A percentile compares a stretch with the other conserved stretches of the same genome.
Evolutionary conservation across 2,113 vertebrate genomes (phyloP).

Genomic region (Orthonyx spaldingii): DNA sequence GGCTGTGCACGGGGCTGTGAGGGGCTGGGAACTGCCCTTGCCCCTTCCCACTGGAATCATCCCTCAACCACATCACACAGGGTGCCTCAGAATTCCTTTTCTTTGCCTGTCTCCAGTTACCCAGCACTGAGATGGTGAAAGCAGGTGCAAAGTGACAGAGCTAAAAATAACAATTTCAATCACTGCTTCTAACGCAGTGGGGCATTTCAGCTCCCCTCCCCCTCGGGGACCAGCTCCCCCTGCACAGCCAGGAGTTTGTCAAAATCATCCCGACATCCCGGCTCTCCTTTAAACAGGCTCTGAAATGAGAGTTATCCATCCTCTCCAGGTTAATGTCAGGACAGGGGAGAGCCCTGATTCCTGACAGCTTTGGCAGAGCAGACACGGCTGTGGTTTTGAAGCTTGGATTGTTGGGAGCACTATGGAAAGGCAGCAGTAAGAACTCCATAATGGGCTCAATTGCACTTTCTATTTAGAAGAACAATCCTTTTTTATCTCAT

Average conservation of each 20-base stretch:
- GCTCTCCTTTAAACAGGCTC: neutral
- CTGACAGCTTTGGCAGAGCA: rapidly evolving
- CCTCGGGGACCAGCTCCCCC: neutral
- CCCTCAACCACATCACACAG: rapidly evolving
- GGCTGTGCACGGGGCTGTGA: neutral
- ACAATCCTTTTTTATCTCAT: neutral
- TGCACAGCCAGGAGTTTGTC: neutral
- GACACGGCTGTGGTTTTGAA: rapidly evolving
- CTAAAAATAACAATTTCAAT: neutral
- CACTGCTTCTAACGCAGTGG: rapidly evolving
- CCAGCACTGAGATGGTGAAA: neutral
- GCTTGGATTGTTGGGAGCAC: rapidly evolving
- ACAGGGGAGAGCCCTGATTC: neutral
- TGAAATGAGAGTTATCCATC: rapidly evolving
- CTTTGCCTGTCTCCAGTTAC: neutral
- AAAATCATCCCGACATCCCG: neutral
- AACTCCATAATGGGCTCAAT: neutral
- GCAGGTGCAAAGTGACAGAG: slow-evolving; percentile 17
- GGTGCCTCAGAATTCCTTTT: neutral
- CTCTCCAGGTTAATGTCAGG: rapidly evolving
- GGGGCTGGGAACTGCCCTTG: neutral
- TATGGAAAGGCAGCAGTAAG: rapidly evolving
- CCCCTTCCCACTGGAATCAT: neutral
- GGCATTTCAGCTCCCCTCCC: neutral
- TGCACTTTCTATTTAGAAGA: neutral